Conservation (phyloP, 2,888 invertebrate genomes). For the Lasius platythorax region DNA sequence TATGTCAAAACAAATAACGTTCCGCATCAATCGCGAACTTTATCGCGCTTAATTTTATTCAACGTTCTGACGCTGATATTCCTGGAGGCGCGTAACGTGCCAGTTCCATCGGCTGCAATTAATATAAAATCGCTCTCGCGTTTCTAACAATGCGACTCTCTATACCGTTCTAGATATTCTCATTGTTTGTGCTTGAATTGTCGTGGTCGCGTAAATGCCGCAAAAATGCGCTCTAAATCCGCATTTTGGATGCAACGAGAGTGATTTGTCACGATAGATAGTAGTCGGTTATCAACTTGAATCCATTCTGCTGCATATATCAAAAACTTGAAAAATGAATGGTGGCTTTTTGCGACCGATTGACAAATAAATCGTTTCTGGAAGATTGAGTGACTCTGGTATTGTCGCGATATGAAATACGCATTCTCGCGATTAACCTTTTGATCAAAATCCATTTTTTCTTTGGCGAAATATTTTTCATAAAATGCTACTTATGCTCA, state of each 20-base stretch:
- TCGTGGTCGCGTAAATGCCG: neutral
- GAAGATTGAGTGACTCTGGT: conserved; percentile 22
- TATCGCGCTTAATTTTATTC: conserved; percentile 13
- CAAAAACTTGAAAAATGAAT: conserved; percentile 42
- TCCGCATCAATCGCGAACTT: conserved; percentile 17
- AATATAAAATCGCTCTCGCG: conserved; percentile 1
- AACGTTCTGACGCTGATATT: conserved; percentile 11
- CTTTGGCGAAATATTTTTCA: neutral
- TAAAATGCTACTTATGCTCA: neutral
- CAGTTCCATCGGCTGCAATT: neutral
- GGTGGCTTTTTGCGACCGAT: neutral
- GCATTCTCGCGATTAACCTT: neutral
- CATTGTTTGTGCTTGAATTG: neutral
- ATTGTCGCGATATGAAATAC: neutral
- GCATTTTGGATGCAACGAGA: conserved; percentile 1
- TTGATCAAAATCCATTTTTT: neutral
- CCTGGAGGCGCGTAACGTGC: neutral
- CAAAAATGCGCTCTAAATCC: conserved; percentile 30
- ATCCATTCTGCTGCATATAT: conserved; percentile 1
- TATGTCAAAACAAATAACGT: conserved; percentile 10
- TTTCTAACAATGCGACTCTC: neutral
- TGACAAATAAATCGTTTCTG: conserved; percentile 44
- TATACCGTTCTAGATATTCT: neutral
- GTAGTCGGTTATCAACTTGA: conserved; percentile 8
- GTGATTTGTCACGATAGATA: conserved; percentile 19